These are phyloP conservation scores for Kryptolebias ocellatus DNA, from an alignment of 2,797 vertebrate species.

Conservation along the genomic window DNA sequence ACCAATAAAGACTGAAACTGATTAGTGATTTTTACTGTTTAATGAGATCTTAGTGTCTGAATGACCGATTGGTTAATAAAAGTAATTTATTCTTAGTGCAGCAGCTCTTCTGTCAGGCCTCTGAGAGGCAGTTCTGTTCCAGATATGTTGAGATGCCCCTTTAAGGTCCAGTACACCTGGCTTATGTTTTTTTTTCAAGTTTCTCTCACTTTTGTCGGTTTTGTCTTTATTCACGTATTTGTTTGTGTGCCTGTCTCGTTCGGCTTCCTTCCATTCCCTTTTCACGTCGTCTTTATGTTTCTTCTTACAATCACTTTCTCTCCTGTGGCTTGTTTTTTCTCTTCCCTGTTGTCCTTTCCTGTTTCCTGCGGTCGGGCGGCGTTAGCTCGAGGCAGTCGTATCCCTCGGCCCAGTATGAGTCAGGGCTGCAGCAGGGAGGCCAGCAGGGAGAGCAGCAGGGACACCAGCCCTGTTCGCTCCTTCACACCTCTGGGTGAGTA, in stretches of 20 bases:
- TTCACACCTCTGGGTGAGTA: conserved; percentile 97
- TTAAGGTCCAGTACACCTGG: conserved; percentile 11
- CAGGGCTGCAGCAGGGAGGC: conserved; percentile 99
- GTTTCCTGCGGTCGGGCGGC: conserved; percentile 37
- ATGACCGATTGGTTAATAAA: no score
- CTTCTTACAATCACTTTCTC: conserved; percentile 63
- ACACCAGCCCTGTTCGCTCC: conserved; percentile 96
- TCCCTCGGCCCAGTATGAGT: conserved; percentile 98
- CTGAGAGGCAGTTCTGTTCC: no score
- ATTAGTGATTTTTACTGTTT: no score
- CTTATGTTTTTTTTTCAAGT: conserved; percentile 28
- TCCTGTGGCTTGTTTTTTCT: conserved; percentile 60
- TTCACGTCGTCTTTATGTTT: conserved; percentile 41
- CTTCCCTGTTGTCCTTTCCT: conserved; percentile 3
- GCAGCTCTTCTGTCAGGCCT: not conserved
- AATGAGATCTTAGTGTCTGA: not conserved
- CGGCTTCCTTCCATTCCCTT: conserved; percentile 64
- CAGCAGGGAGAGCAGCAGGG: conserved; percentile 98
- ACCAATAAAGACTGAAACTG: no score
- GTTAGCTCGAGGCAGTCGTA: conserved; percentile 97
- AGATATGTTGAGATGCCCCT: conserved; percentile 41
- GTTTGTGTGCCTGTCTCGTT: conserved; percentile 52
- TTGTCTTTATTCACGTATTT: conserved; percentile 50
- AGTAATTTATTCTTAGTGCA: not conserved
- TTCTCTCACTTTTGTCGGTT: conserved; percentile 39